These are phyloP conservation scores for Callinectes sapidus DNA, from an alignment of 2,888 invertebrate species.

Conservation along the genomic window DNA sequence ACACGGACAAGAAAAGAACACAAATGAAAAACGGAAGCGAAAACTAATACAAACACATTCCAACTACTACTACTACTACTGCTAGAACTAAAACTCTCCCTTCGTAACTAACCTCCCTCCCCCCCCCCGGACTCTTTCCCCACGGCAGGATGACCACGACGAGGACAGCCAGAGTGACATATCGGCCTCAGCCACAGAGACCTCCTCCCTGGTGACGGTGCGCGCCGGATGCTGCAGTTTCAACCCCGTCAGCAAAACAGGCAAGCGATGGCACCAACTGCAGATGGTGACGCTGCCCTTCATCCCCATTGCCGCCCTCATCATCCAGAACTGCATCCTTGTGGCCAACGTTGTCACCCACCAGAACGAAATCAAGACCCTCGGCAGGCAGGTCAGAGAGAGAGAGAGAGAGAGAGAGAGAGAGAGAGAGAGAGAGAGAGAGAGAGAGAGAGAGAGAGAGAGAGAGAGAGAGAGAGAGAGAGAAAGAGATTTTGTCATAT, in stretches of 20 bases:
- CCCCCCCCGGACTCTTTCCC: neutral
- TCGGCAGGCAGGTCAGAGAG: conserved; percentile 49
- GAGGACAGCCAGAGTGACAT: conserved; percentile 64
- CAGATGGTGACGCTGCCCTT: conserved; percentile 71
- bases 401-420: neutral
- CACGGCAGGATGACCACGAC: conserved; percentile 37
- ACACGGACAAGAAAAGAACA: too few relatives aligned
- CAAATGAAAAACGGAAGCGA: too few relatives aligned
- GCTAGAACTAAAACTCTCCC: too few relatives aligned
- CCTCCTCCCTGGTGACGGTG: conserved; percentile 69
- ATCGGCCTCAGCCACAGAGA: conserved; percentile 56
- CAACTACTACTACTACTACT: too few relatives aligned
- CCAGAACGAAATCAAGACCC: conserved; percentile 35
- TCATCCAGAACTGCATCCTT: conserved; percentile 68
- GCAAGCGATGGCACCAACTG: conserved; percentile 70
- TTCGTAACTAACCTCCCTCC: too few relatives aligned
- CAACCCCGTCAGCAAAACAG: conserved; percentile 65
- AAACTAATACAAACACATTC: too few relatives aligned
- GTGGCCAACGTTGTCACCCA: conserved; percentile 50
- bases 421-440: conserved; percentile 1
- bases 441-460: neutral
- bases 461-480: too few relatives aligned
- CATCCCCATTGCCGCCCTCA: conserved; percentile 70
- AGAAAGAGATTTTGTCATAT: too few relatives aligned
- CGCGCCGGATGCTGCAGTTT: conserved; percentile 70